phyloP scores from a whole-genome alignment of 2,888 invertebrate genomes.

The Hesperia comma region DNA sequence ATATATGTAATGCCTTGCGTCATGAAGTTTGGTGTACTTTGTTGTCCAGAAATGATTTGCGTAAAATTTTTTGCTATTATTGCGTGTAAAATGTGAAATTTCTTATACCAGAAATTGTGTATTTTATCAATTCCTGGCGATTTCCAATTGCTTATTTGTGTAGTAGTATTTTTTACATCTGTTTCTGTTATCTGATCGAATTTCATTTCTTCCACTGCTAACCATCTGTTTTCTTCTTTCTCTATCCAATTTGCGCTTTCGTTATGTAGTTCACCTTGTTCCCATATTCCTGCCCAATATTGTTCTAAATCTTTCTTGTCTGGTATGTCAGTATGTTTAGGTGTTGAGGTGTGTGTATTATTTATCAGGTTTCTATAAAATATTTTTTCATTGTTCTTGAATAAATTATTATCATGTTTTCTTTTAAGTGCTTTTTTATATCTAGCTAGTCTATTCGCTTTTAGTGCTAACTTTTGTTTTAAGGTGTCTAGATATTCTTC shows the following conservation, averaged over 20 bases:
- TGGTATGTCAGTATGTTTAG: constrained; percentile 16
- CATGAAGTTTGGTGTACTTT: constrained; percentile 4
- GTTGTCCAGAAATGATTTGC: constrained; percentile 33
- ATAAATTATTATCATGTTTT: constrained; percentile 40
- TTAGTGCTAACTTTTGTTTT: constrained; percentile 41
- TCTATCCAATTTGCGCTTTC: constrained; percentile 38
- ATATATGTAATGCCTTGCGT: constrained; percentile 41
- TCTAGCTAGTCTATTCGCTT: constrained; percentile 37
- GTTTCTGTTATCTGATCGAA: constrained; percentile 35
- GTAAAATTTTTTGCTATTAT: constrained; percentile 34
- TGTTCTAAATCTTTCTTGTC: constrained; percentile 20
- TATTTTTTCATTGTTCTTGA: constrained; percentile 38
- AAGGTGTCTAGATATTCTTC: constrained; percentile 43
- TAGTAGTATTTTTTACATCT: constrained; percentile 3
- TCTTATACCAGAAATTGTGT: constrained; percentile 7
- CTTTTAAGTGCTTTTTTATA: constrained; percentile 40
- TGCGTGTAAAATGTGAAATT: constrained; percentile 26
- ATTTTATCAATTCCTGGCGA: constrained; percentile 31
- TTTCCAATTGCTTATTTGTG: constrained; percentile 34
- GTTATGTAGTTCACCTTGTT: constrained; percentile 29
- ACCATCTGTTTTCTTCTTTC: constrained; percentile 35
- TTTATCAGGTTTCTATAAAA: constrained; percentile 37
- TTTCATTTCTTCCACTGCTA: constrained; percentile 37
- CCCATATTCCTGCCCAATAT: constrained; percentile 40
- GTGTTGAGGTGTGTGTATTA: neutral